Conservation (phyloP, 2,113 vertebrate genomes). For the Telmatochromis brachygnathus region DNA sequence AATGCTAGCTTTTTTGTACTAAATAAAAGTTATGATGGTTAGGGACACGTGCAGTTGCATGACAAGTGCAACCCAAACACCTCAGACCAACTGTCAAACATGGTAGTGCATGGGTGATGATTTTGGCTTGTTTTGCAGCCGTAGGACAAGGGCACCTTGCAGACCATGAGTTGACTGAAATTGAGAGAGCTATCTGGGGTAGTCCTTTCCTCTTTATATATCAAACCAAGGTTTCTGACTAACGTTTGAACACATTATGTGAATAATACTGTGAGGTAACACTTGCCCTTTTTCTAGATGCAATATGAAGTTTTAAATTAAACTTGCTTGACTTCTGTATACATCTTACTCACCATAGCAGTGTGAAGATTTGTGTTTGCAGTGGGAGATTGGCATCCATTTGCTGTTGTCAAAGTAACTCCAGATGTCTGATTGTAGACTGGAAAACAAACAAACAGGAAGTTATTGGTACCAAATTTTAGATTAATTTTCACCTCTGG, state of each 20-base stretch:
- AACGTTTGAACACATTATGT: background rate
- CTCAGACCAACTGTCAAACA: background rate
- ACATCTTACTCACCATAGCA: slow-evolving; percentile 50
- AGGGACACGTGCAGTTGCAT: background rate
- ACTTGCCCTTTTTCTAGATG: background rate
- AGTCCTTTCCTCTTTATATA: background rate
- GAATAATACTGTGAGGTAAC: background rate
- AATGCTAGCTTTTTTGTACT: background rate
- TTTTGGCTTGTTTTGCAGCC: background rate
- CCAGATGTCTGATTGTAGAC: background rate
- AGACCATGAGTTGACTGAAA: background rate
- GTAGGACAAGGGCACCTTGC: background rate
- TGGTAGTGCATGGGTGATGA: background rate
- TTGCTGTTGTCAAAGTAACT: slow-evolving; percentile 31
- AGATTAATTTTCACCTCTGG: background rate
- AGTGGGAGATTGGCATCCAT: slow-evolving; percentile 23
- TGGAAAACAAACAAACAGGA: background rate
- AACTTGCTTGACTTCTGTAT: background rate
- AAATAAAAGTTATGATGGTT: background rate
- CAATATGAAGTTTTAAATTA: background rate
- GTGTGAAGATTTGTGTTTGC: slow-evolving; percentile 12
- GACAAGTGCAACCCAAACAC: background rate
- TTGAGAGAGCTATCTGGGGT: background rate
- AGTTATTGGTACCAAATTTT: background rate
- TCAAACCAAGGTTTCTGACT: background rate